Conservation (phyloP, 2,113 vertebrate species). For the Macaca fascicularis region T2T-MFA8v1.1 NC_088389.1:95337001-95337500, state of each 20-base stretch:
- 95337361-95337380: neutral
- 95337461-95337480: neutral
- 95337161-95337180: neutral
- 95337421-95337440: neutral
- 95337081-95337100: neutral
- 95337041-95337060: neutral
- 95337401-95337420: neutral
- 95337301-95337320: neutral
- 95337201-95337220: neutral
- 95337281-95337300: neutral
- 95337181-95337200: neutral
- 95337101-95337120: neutral
- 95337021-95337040: neutral
- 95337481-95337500: neutral
- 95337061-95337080: neutral
- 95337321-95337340: neutral
- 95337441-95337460: neutral
- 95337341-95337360: neutral
- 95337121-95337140: fast-evolving
- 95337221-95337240: neutral
- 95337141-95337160: neutral
- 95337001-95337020: neutral
- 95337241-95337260: neutral
- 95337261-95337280: neutral
- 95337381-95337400: neutral